Evolutionary conservation across 2,797 vertebrate genomes (phyloP).

Genomic region (Spinus olivaceus): DNA sequence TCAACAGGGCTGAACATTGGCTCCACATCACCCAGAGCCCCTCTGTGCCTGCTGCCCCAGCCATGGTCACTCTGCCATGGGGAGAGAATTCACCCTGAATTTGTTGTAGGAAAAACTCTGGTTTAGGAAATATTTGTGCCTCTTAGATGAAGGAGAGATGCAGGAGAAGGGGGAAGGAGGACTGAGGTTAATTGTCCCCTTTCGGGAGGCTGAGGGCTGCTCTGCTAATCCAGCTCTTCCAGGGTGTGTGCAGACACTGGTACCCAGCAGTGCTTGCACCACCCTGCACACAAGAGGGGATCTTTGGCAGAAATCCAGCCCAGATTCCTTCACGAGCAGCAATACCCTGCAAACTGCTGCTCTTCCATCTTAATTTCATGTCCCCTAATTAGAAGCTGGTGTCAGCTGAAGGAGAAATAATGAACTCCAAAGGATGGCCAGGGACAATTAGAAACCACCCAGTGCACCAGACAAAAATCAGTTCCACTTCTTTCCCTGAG

Average conservation of each 20-base stretch:
- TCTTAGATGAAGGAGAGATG: not conserved
- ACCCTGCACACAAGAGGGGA: not conserved
- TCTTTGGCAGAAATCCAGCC: not conserved
- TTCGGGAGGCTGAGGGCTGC: not conserved
- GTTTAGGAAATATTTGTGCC: not conserved
- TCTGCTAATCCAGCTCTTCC: not conserved
- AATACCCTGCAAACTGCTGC: not conserved
- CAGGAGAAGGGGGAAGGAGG: not conserved
- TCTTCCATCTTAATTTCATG: slow-evolving; percentile 12
- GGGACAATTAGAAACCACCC: slow-evolving; percentile 8
- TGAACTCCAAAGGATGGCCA: not conserved
- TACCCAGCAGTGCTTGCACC: not conserved
- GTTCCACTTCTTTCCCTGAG: not conserved
- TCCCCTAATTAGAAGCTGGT: not conserved
- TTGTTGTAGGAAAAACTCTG: not conserved
- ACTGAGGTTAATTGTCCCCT: not conserved
- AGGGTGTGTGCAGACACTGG: not conserved
- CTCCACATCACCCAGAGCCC: fast-evolving
- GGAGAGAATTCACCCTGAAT: not conserved
- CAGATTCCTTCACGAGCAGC: not conserved
- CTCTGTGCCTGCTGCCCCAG: not conserved
- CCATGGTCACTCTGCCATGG: fast-evolving
- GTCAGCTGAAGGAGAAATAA: not conserved
- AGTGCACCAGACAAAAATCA: not conserved
- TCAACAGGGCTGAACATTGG: not conserved